Evolutionary conservation across 2,797 vertebrate species (phyloP).

Genomic region (Helicolenus hilgendorfi): DNA sequence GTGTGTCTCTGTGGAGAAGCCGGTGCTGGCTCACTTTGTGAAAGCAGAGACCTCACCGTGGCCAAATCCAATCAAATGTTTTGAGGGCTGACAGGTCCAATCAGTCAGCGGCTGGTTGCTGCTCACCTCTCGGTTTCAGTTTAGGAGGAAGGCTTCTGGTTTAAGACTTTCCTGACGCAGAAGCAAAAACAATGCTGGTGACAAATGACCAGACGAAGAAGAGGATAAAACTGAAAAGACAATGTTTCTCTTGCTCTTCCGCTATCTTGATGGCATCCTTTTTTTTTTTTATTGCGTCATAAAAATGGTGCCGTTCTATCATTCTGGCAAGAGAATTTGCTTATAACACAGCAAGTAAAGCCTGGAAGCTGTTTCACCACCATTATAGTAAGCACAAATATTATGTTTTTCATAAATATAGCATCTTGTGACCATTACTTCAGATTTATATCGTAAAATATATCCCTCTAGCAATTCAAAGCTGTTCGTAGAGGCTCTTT

Average conservation of each 20-base stretch:
- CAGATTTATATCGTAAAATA: not conserved
- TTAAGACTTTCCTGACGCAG: constrained; percentile 47
- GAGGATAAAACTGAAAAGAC: constrained; percentile 26
- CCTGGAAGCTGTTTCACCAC: not conserved
- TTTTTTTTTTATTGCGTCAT: constrained; percentile 21
- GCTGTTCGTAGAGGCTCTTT: not conserved
- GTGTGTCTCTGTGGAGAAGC: constrained; percentile 67
- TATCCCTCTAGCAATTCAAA: not conserved
- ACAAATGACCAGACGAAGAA: constrained; percentile 19
- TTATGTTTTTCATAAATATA: not conserved
- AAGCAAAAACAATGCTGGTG: constrained; percentile 30
- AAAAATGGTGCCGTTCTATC: constrained; percentile 33
- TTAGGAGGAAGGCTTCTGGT: constrained; percentile 70
- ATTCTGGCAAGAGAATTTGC: constrained; percentile 9
- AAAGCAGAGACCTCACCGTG: constrained; percentile 66
- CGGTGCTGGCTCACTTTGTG: constrained; percentile 50
- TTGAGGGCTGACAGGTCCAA: constrained; percentile 82
- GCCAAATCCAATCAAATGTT: constrained; percentile 86
- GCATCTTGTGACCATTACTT: not conserved
- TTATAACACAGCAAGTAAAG: not conserved
- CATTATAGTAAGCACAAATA: not conserved
- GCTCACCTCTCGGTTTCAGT: constrained; percentile 68
- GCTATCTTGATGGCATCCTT: constrained; percentile 7
- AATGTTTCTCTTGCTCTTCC: constrained; percentile 22
- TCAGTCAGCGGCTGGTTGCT: constrained; percentile 83